Evolutionary conservation across 2,888 invertebrate genomes (phyloP).

Genomic region (Aphidoletes aphidimyza): DNA sequence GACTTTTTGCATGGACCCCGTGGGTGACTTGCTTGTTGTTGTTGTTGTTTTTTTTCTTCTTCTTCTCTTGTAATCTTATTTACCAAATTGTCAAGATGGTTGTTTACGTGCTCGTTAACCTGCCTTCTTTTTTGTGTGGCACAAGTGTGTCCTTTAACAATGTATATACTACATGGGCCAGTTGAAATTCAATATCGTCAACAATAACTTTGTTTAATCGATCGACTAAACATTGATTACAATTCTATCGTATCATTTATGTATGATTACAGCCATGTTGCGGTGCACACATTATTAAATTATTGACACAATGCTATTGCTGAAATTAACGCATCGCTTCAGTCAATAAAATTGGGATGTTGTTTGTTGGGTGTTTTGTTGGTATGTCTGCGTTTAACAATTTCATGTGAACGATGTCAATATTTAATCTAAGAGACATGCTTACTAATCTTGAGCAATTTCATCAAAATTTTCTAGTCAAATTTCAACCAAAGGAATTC

Average conservation of each 20-base stretch:
- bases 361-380: background rate
- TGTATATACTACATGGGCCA: background rate
- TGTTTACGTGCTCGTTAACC: slow-evolving; percentile 39
- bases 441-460: too few relatives aligned
- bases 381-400: background rate
- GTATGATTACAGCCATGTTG: background rate
- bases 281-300: slow-evolving; percentile 5
- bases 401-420: too few relatives aligned
- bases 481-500: too few relatives aligned
- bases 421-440: too few relatives aligned
- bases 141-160: too few relatives aligned
- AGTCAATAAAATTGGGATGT: background rate
- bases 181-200: too few relatives aligned
- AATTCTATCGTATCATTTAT: background rate
- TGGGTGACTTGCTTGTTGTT: too few relatives aligned
- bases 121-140: background rate
- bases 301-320: background rate
- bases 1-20: too few relatives aligned
- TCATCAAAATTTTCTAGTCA: too few relatives aligned
- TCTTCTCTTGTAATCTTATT: background rate
- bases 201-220: slow-evolving; percentile 8
- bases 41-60: background rate
- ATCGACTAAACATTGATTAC: slow-evolving; percentile 32
- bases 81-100: background rate
- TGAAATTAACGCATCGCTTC: background rate